These are phyloP conservation scores for Sycophila sp. DNA, from an alignment of 1,140 invertebrate species.

Conservation along the genomic window DNA sequence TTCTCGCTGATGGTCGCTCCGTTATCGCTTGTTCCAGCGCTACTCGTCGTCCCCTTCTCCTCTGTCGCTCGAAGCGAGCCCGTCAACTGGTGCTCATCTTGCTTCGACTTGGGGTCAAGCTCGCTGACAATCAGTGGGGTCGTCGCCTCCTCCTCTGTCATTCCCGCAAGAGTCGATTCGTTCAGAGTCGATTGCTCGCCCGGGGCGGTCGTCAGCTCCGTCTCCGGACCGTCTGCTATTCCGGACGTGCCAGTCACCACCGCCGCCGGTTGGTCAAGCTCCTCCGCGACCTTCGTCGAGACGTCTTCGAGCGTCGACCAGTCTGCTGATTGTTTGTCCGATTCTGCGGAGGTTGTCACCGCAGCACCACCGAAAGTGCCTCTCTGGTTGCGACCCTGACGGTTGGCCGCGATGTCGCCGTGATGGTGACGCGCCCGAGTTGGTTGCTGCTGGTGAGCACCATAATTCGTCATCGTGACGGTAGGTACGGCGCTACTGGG, in stretches of 20 bases:
- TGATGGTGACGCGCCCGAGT: not conserved
- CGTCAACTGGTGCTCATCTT: not conserved
- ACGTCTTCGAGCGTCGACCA: not conserved
- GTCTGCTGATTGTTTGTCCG: not conserved
- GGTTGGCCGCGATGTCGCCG: not conserved
- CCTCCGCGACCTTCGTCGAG: not conserved
- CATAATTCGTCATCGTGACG: constrained; percentile 12
- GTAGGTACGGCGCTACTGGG: not conserved
- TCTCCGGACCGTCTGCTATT: not conserved
- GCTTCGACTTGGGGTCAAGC: not conserved
- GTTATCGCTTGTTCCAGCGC: not conserved
- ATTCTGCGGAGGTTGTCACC: not conserved
- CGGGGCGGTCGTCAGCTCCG: too few species aligned
- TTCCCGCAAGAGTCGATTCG: not conserved
- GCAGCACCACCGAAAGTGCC: not conserved
- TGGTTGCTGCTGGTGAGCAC: not conserved
- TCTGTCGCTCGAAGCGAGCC: not conserved
- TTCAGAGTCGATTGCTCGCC: not conserved
- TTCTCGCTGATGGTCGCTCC: not conserved
- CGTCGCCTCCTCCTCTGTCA: not conserved
- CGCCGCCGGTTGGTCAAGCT: not conserved
- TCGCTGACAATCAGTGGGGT: not conserved
- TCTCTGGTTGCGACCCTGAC: not conserved
- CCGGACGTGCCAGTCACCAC: not conserved
- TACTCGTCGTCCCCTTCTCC: not conserved